Conservation (phyloP, 2,888 invertebrate species). For the Poecilus cupreus region DNA sequence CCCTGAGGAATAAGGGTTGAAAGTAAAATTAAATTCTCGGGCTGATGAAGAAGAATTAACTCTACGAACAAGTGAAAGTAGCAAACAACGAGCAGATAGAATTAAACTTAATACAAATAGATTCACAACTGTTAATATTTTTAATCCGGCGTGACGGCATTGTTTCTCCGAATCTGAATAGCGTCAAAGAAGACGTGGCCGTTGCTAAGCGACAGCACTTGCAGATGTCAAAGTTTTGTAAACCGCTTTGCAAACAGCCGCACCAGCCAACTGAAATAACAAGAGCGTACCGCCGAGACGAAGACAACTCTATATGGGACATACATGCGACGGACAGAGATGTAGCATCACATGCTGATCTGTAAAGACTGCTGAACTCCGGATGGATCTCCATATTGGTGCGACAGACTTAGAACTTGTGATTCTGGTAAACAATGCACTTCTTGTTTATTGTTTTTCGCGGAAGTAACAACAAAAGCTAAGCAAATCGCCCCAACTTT, state of each 20-base stretch:
- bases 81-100: constrained; percentile 2
- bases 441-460: constrained; percentile 34
- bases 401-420: constrained; percentile 13
- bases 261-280: constrained; percentile 51
- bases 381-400: constrained; percentile 46
- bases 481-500: constrained; percentile 16
- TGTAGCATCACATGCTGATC: not conserved
- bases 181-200: not conserved
- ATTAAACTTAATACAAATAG: constrained; percentile 37
- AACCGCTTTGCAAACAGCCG: constrained; percentile 52
- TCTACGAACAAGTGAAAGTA: constrained; percentile 13
- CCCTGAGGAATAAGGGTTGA: not conserved
- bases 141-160: constrained; percentile 1
- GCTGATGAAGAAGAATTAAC: constrained; percentile 15
- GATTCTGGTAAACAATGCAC: constrained; percentile 30
- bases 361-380: constrained; percentile 25
- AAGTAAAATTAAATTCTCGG: constrained; percentile 22
- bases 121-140: constrained; percentile 37
- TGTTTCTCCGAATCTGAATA: too few relatives aligned
- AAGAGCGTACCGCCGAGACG: constrained; percentile 9
- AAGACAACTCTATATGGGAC: not conserved
- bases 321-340: not conserved
- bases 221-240: constrained; percentile 51
- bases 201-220: constrained; percentile 11
- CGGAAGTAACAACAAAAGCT: constrained; percentile 26